Percentiles rank a stretch among this genome's conserved stretches.
Evolutionary conservation across 2,113 vertebrate species (phyloP).

Genomic region (Anoplopoma fimbria): DNA sequence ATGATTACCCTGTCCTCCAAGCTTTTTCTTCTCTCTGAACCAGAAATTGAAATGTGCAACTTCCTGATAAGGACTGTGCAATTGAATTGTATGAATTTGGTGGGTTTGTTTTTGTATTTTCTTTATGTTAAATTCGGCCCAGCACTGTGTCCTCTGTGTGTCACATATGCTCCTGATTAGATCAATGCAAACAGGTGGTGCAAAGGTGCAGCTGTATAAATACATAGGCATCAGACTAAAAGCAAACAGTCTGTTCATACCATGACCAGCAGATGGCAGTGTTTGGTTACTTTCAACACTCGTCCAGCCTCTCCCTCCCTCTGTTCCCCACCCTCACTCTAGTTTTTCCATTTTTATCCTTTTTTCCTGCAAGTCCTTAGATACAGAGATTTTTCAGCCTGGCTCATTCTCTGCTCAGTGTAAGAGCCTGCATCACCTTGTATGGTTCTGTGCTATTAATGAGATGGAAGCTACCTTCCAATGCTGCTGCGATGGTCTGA

Average conservation of each 20-base stretch:
- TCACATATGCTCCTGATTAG: slow-evolving; percentile 66
- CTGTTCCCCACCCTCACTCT: slow-evolving; percentile 51
- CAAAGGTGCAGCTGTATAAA: slow-evolving; percentile 60
- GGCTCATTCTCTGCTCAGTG: slow-evolving; percentile 42
- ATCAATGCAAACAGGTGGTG: slow-evolving; percentile 59
- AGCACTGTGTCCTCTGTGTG: slow-evolving; percentile 47
- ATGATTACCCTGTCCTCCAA: slow-evolving; percentile 52
- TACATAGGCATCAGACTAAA: slow-evolving; percentile 37
- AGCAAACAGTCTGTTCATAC: neutral
- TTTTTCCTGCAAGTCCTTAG: slow-evolving; percentile 75
- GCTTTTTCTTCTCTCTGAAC: slow-evolving; percentile 48
- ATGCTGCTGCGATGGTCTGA: slow-evolving; percentile 24
- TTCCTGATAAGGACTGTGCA: slow-evolving; percentile 13
- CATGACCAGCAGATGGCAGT: slow-evolving; percentile 74
- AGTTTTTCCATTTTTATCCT: slow-evolving; percentile 78
- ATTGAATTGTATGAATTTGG: slow-evolving; percentile 34
- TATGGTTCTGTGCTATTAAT: slow-evolving; percentile 54
- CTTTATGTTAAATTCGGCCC: slow-evolving; percentile 54
- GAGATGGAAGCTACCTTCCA: slow-evolving; percentile 40
- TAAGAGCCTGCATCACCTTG: slow-evolving; percentile 48
- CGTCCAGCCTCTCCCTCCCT: slow-evolving; percentile 5
- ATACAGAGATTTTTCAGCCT: slow-evolving; percentile 74
- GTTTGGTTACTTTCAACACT: slow-evolving; percentile 61
- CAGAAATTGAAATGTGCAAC: slow-evolving; percentile 62
- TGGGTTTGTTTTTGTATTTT: slow-evolving; percentile 37